Conservation (phyloP, 1,140 invertebrate species). For the Hyles vespertilio region DNA sequence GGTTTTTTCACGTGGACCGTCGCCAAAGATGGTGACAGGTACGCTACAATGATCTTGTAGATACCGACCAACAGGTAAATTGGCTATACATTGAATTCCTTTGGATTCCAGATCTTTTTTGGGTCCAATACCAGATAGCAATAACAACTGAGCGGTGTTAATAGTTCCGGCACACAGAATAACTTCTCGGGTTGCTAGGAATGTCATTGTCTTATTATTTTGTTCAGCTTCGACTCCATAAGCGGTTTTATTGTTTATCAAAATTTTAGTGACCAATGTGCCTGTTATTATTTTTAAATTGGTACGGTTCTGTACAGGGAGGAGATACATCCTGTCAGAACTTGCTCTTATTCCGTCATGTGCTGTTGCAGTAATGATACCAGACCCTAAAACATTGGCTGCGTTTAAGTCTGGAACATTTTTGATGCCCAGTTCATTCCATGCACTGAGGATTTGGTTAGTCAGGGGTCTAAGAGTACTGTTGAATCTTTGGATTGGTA, state of each 20-base stretch:
- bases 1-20: no score
- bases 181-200: constrained; percentile 68
- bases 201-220: constrained; percentile 31
- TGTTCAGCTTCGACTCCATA: constrained; percentile 51
- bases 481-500: constrained; percentile 39
- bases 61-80: no score
- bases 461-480: constrained; percentile 24
- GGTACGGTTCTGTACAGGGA: constrained; percentile 62
- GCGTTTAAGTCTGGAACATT: constrained; percentile 41
- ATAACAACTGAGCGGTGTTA: constrained; percentile 72
- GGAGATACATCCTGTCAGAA: constrained; percentile 76
- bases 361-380: constrained; percentile 43
- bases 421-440: constrained; percentile 38
- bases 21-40: no score
- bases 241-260: constrained; percentile 39
- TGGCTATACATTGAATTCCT: constrained; percentile 14
- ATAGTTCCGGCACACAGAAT: constrained; percentile 73
- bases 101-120: constrained; percentile 48
- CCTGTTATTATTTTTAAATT: constrained; percentile 83
- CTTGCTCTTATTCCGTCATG: constrained; percentile 77
- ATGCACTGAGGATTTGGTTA: constrained; percentile 52
- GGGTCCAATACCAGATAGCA: constrained; percentile 16
- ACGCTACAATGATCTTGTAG: no score
- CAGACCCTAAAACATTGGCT: constrained; percentile 49
- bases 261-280: constrained; percentile 69